Evolutionary conservation across 2,113 vertebrate genomes (phyloP).

Genomic region (Deroptyus accipitrinus): DNA sequence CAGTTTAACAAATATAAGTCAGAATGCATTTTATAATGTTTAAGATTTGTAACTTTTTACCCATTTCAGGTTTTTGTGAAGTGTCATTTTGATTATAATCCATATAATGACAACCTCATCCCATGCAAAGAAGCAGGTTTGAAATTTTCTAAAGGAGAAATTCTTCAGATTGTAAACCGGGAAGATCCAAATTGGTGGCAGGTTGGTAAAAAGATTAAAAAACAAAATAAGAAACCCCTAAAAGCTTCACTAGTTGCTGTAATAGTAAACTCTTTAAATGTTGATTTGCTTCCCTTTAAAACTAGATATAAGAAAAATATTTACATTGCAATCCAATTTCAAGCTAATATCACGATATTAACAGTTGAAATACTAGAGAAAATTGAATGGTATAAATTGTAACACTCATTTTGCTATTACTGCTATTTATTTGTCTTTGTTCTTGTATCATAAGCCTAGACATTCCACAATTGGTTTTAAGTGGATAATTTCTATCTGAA

Average conservation of each 20-base stretch:
- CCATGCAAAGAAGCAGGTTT: slow-evolving; percentile 98
- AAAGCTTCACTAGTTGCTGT: background rate
- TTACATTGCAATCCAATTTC: background rate
- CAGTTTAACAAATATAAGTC: slow-evolving; percentile 3
- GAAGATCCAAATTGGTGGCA: slow-evolving; percentile 99
- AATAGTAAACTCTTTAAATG: background rate
- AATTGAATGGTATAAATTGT: background rate
- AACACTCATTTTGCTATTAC: background rate
- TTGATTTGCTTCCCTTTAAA: background rate
- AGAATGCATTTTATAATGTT: background rate
- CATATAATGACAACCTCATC: slow-evolving; percentile 92
- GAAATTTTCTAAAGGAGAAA: slow-evolving; percentile 93
- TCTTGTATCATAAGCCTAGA: background rate
- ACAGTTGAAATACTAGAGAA: background rate
- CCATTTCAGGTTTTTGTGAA: slow-evolving; percentile 90
- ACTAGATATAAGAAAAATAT: background rate
- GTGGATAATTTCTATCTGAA: background rate
- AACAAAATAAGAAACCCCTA: background rate
- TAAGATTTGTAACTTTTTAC: slow-evolving; percentile 50
- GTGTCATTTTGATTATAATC: slow-evolving; percentile 97
- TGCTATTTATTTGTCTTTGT: background rate
- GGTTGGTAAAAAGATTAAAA: slow-evolving; percentile 74
- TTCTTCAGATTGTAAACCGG: slow-evolving; percentile 95
- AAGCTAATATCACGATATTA: background rate
- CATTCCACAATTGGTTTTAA: background rate